Percentiles rank a stretch among this genome's conserved stretches.
These are phyloP conservation scores for Siphlonurus alternatus DNA, from an alignment of 2,888 invertebrate species.

Conservation along the genomic window DNA sequence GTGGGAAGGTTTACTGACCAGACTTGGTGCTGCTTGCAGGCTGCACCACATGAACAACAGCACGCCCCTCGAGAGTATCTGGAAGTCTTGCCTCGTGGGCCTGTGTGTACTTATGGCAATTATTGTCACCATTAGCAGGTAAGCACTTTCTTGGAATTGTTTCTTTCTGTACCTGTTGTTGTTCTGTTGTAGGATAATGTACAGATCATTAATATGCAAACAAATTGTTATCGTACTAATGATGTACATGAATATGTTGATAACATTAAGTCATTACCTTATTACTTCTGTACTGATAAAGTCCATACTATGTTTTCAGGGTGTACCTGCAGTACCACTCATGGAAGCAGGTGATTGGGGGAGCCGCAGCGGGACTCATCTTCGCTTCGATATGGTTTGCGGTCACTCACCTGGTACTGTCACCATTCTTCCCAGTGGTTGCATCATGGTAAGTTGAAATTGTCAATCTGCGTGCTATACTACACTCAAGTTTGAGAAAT, in stretches of 20 bases:
- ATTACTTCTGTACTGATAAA: no score
- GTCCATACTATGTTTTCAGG: slow-evolving; percentile 41
- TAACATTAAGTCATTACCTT: no score
- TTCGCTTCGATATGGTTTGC: slow-evolving; percentile 70
- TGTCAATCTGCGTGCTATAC: no score
- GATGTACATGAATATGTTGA: no score
- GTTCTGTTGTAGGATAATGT: no score
- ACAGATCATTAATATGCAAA: no score
- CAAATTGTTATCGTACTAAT: no score
- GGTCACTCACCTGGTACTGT: slow-evolving; percentile 59
- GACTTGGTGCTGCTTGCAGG: slow-evolving; percentile 31
- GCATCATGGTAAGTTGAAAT: slow-evolving; percentile 56
- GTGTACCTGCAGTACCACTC: slow-evolving; percentile 81
- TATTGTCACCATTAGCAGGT: slow-evolving; percentile 19
- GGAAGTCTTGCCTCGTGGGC: slow-evolving; percentile 26
- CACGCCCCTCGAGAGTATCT: slow-evolving; percentile 55
- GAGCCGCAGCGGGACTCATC: slow-evolving; percentile 51
- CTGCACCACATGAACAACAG: slow-evolving; percentile 69
- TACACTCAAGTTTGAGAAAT: no score
- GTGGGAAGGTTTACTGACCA: slow-evolving; percentile 8
- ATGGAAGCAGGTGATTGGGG: slow-evolving; percentile 61
- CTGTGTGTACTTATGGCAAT: slow-evolving; percentile 13
- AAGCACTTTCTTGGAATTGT: no score
- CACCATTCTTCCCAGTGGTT: slow-evolving; percentile 69
- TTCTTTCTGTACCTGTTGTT: no score